Evolutionary conservation across 2,888 invertebrate genomes (phyloP).

Genomic region (Rhogogaster chlorosoma): DNA sequence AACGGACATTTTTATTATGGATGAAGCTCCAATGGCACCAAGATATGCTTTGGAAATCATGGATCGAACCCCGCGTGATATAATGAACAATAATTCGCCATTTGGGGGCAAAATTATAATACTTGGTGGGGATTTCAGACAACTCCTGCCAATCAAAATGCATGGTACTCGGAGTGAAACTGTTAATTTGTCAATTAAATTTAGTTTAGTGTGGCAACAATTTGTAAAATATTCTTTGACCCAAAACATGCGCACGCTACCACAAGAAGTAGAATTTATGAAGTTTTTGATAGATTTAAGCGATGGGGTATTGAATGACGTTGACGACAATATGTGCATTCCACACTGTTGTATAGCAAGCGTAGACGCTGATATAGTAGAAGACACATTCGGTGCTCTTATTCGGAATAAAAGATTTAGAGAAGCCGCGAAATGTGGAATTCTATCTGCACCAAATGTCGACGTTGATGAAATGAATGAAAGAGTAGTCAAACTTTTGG

Average conservation of each 20-base stretch:
- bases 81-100: slow-evolving; percentile 60
- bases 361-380: slow-evolving; percentile 52
- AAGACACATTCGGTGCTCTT: slow-evolving; percentile 50
- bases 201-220: slow-evolving; percentile 24
- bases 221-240: not conserved
- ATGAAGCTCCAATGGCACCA: slow-evolving; percentile 62
- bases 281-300: slow-evolving; percentile 38
- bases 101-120: slow-evolving; percentile 62
- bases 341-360: slow-evolving; percentile 53
- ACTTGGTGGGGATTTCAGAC: too few species aligned
- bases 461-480: slow-evolving; percentile 36
- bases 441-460: slow-evolving; percentile 23
- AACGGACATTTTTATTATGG: slow-evolving; percentile 59
- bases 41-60: slow-evolving; percentile 58
- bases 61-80: slow-evolving; percentile 59
- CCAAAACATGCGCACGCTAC: slow-evolving; percentile 4
- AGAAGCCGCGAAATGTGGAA: not conserved
- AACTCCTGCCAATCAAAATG: too few species aligned
- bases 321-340: slow-evolving; percentile 49
- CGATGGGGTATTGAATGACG: slow-evolving; percentile 31
- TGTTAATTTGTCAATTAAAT: slow-evolving; percentile 16
- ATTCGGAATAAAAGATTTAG: not conserved
- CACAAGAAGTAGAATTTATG: slow-evolving; percentile 22
- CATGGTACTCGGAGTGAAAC: not conserved
- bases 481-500: slow-evolving; percentile 54